phyloP scores from a whole-genome alignment of 2,888 invertebrate genomes.

The Andrena bucephala region DNA sequence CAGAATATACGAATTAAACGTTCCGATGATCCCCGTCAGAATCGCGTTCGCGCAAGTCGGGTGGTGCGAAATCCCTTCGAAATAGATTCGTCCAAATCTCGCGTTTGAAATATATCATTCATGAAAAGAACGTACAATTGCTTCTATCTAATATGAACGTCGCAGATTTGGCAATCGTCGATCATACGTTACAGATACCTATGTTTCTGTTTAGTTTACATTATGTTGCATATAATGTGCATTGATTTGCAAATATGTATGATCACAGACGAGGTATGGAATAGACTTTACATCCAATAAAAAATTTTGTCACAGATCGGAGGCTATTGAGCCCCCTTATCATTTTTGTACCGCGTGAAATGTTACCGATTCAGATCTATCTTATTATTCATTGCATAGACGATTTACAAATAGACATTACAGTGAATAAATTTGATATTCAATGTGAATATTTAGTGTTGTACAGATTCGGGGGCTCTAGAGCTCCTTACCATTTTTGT shows the following conservation, averaged over 20 bases:
- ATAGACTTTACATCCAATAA: too few relatives aligned
- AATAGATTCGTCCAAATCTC: background rate
- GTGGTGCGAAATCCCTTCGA: slow-evolving; percentile 5
- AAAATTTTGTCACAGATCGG: too few relatives aligned
- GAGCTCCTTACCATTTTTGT: too few relatives aligned
- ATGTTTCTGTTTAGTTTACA: background rate
- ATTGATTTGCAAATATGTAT: background rate
- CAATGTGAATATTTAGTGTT: too few relatives aligned
- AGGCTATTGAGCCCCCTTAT: too few relatives aligned
- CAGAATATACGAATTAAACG: slow-evolving; percentile 18
- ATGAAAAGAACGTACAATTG: background rate
- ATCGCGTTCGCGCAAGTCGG: slow-evolving; percentile 50
- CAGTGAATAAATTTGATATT: too few relatives aligned
- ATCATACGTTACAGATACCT: background rate
- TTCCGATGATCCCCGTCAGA: slow-evolving; percentile 4
- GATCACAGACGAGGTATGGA: too few relatives aligned
- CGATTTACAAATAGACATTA: too few relatives aligned
- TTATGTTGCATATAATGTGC: background rate
- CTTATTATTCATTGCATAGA: background rate
- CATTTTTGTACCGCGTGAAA: too few relatives aligned
- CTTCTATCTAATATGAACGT: background rate
- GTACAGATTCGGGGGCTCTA: too few relatives aligned
- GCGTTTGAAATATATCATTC: background rate
- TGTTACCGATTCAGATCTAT: too few relatives aligned
- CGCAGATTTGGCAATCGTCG: slow-evolving; percentile 15